A percentile compares a stretch with the other conserved stretches of the same genome.
Evolutionary conservation across 2,113 vertebrate species (phyloP).

Genomic region (Hippocampus zosterae): DNA sequence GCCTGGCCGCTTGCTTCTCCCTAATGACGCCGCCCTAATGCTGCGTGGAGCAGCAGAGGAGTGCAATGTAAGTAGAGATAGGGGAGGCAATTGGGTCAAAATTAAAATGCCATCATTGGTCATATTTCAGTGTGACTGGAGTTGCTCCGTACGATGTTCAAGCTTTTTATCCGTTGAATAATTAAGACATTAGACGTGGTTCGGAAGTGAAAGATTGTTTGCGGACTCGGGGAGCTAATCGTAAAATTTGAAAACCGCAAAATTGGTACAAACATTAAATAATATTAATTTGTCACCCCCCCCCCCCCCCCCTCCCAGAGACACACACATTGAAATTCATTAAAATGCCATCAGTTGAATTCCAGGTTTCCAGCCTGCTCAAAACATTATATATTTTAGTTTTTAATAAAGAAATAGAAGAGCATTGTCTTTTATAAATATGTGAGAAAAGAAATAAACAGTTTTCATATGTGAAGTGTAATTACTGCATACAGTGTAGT

Average conservation of each 20-base stretch:
- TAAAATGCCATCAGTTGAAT: too few species aligned
- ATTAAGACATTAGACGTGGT: constrained; percentile 40
- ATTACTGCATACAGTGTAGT: too few species aligned
- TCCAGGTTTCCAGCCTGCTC: too few species aligned
- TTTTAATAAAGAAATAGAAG: too few species aligned
- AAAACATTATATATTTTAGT: too few species aligned
- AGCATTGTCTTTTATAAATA: too few species aligned
- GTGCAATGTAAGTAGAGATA: constrained; percentile 57
- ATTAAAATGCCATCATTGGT: constrained; percentile 69
- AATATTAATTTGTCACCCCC: too few species aligned
- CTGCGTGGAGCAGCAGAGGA: constrained; percentile 52
- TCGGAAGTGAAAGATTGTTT: constrained; percentile 37
- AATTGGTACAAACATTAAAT: constrained; percentile 1
- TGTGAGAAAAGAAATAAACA: too few species aligned
- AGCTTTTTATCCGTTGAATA: constrained; percentile 55
- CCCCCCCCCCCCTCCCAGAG: too few species aligned
- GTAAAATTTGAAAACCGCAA: constrained; percentile 5
- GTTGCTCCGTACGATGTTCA: constrained; percentile 46
- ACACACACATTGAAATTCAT: too few species aligned
- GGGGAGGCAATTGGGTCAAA: constrained; percentile 63
- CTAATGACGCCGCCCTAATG: constrained; percentile 72
- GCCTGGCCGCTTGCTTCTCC: constrained; percentile 59
- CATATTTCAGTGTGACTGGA: constrained; percentile 61
- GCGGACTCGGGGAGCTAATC: constrained; percentile 5
- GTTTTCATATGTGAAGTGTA: too few species aligned